These are phyloP conservation scores for Scotopteryx bipunctaria DNA, from an alignment of 2,888 invertebrate species.

Conservation along the genomic window DNA sequence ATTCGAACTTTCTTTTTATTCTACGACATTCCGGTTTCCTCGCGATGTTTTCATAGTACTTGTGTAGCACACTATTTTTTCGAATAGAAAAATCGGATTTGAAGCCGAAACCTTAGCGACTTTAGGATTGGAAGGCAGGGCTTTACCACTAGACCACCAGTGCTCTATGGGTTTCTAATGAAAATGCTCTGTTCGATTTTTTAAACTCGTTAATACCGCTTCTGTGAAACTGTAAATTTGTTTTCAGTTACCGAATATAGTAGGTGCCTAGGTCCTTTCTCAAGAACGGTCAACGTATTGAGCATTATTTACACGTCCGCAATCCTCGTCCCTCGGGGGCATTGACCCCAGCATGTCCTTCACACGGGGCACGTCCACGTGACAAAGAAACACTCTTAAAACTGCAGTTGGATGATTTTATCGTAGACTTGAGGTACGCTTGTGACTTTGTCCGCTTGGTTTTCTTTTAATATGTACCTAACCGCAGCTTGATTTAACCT, in stretches of 20 bases:
- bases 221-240: background rate
- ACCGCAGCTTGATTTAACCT: background rate
- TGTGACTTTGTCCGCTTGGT: constrained; percentile 8
- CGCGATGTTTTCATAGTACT: no score
- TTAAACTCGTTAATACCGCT: no score
- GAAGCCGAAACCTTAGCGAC: no score
- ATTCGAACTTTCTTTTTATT: no score
- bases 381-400: constrained; percentile 36
- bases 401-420: constrained; percentile 25
- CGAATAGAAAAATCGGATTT: no score
- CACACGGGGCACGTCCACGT: constrained; percentile 26
- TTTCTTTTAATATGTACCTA: background rate
- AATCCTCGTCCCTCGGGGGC: background rate
- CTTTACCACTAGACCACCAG: no score
- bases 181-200: no score
- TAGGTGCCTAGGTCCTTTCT: background rate
- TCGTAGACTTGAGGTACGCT: no score
- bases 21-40: no score
- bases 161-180: no score
- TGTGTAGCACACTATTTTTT: no score
- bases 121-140: no score
- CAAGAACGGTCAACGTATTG: constrained; percentile 3
- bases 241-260: background rate
- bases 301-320: constrained; percentile 21
- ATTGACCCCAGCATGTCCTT: constrained; percentile 11